Percentiles rank a stretch among this genome's conserved stretches.
phyloP scores from a whole-genome alignment of 2,888 invertebrate species.

The Lasioglossum leucozonium region DNA sequence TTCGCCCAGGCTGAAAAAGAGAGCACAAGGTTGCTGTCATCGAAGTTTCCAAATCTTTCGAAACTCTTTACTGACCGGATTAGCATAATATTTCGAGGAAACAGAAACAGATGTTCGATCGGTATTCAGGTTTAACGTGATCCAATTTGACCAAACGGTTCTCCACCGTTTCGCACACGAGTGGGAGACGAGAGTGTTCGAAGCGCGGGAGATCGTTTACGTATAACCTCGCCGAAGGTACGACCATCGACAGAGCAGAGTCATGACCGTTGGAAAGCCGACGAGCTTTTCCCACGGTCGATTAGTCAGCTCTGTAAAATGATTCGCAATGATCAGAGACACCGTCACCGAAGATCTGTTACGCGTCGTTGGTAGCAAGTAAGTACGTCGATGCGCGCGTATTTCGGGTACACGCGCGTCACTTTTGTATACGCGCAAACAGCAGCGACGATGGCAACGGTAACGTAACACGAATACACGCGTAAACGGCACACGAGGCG shows the following conservation, averaged over 20 bases:
- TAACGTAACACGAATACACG: constrained; percentile 6
- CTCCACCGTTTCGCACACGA: not conserved
- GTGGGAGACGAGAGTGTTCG: constrained; percentile 5
- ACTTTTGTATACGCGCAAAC: constrained; percentile 28
- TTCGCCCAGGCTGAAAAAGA: not conserved
- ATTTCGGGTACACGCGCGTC: constrained; percentile 51
- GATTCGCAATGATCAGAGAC: constrained; percentile 41
- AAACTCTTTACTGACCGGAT: not conserved
- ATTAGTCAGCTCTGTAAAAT: constrained; percentile 38
- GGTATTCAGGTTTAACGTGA: not conserved
- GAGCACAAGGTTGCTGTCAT: constrained; percentile 14
- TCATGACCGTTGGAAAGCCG: not conserved
- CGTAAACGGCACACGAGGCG: not conserved
- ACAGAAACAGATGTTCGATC: not conserved
- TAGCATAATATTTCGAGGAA: not conserved
- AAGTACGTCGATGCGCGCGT: constrained; percentile 47
- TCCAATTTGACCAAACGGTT: constrained; percentile 1
- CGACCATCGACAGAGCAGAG: not conserved
- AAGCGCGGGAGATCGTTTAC: constrained; percentile 55
- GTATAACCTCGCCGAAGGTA: constrained; percentile 38
- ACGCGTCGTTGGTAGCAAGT: constrained; percentile 48
- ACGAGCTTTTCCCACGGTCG: constrained; percentile 23
- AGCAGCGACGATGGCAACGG: constrained; percentile 13
- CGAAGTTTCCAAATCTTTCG: not conserved
- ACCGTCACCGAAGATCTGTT: constrained; percentile 54